These are phyloP conservation scores for Lophura nycthemera DNA, from an alignment of 2,113 vertebrate species.

Conservation along the genomic window DNA sequence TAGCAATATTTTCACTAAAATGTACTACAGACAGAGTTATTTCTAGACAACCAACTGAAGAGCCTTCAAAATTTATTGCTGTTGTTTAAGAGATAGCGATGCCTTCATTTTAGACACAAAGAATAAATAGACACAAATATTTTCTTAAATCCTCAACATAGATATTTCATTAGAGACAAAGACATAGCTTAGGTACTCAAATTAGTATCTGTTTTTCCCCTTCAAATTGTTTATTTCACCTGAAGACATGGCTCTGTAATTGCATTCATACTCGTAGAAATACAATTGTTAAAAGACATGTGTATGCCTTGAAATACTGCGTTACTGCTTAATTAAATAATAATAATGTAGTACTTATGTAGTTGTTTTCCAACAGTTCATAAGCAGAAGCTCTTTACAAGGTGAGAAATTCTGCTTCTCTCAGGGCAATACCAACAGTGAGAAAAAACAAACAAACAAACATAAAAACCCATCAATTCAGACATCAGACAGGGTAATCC, in stretches of 20 bases:
- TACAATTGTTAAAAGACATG: background rate
- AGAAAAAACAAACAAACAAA: too few species aligned
- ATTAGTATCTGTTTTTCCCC: background rate
- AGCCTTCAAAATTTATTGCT: background rate
- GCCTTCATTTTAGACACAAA: background rate
- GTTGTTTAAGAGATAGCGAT: background rate
- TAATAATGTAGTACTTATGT: background rate
- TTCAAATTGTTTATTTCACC: background rate
- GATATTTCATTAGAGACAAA: background rate
- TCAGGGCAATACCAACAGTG: background rate
- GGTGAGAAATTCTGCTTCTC: background rate
- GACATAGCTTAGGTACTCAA: background rate
- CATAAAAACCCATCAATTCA: background rate
- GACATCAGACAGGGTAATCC: background rate
- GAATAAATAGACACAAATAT: background rate
- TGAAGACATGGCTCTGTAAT: background rate
- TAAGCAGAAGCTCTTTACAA: background rate
- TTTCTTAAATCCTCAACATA: background rate
- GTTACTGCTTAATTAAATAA: background rate
- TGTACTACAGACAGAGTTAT: background rate
- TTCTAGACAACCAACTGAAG: background rate
- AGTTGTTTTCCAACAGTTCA: background rate
- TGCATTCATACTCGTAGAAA: background rate
- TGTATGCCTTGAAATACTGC: background rate
- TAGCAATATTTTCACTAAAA: slow-evolving; percentile 17